Base-by-base conservation (phyloP, 2,888 invertebrate species). In the Eustalomyia histrio region DNA sequence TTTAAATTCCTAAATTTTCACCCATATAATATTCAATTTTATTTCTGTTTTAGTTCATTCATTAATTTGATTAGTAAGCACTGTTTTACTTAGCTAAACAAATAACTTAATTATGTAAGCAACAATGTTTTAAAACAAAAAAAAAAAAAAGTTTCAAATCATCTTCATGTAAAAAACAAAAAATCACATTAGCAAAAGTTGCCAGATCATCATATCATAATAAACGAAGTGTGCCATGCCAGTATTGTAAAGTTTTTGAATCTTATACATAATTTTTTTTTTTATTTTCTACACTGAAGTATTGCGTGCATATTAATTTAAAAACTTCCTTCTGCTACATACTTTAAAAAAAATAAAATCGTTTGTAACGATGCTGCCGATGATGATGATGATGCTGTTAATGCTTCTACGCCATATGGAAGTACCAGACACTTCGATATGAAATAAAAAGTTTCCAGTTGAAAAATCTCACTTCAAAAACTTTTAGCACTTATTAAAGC, bases 21-120 rank as follows among this genome's bases (percentile, higher is more conserved):
- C n/a, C n/a, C n/a, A n/a, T n/a, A n/a, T n/a, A n/a, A n/a, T n/a
- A n/a, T n/a, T n/a, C n/a, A n/a, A n/a, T n/a, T n/a, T n/a, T n/a
- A 39, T 1, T 39, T 39, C 4, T 12, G 10, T 47, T 47, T n/a
- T 1, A 47, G 53, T 61, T 65, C 39, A 67, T 60, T 60, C 60
- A 67, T 67, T 60, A 50, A 52, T 60, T 52, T 17, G 43, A 47
- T 75, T 33, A 43, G 43, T 14, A 47, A 47, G 14, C 12, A 53
- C 18, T 35, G 29, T 57, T 35, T 76, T 69, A 55, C 55, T 63
- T 76, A 68, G 68, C 69, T 69, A 53, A 69, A 69, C 68, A 69
- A 69, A 69, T 55, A 76, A 69, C 76, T 69, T 68, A 69, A 76
- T 76, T 76, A 76, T 69, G 68, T 57, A 69, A 50, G 68, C 76